Conservation (phyloP, 2,888 invertebrate species). For the Ferdinandea cuprea region DNA sequence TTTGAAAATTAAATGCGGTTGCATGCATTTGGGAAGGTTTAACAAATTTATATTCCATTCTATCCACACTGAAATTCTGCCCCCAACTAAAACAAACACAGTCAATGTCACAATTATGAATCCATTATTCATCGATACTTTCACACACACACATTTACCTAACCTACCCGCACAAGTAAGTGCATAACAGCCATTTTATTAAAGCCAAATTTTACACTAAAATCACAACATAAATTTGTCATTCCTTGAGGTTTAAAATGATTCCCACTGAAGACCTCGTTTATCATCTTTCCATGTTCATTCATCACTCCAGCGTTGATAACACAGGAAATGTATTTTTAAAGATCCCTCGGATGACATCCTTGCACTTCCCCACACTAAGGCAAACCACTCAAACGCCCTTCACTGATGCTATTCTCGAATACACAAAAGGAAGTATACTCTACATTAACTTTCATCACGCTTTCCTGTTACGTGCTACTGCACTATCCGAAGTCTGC, state of each 20-base stretch:
- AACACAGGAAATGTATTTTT: constrained; percentile 49
- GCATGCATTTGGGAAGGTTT: too few species aligned
- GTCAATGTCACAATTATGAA: too few species aligned
- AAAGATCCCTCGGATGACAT: constrained; percentile 22
- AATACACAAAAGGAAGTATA: neutral
- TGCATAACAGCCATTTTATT: neutral
- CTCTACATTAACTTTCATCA: constrained; percentile 15
- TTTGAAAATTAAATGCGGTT: too few species aligned
- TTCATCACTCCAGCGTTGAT: constrained; percentile 42
- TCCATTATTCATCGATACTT: neutral
- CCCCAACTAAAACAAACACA: too few species aligned
- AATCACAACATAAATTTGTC: constrained; percentile 7
- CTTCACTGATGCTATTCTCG: neutral
- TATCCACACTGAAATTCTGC: too few species aligned
- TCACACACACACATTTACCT: neutral
- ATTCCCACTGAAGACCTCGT: neutral
- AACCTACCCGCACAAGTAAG: neutral
- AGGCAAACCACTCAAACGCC: constrained; percentile 5
- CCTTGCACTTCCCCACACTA: neutral
- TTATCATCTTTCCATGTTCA: constrained; percentile 8
- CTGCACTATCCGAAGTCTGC: neutral
- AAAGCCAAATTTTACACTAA: neutral
- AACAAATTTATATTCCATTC: too few species aligned
- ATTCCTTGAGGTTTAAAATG: neutral
- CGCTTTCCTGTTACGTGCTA: constrained; percentile 25